Percentiles rank a stretch among this genome's conserved stretches.
phyloP scores from a whole-genome alignment of 1,140 invertebrate genomes.

The Trypoxylus dichotomus region DNA sequence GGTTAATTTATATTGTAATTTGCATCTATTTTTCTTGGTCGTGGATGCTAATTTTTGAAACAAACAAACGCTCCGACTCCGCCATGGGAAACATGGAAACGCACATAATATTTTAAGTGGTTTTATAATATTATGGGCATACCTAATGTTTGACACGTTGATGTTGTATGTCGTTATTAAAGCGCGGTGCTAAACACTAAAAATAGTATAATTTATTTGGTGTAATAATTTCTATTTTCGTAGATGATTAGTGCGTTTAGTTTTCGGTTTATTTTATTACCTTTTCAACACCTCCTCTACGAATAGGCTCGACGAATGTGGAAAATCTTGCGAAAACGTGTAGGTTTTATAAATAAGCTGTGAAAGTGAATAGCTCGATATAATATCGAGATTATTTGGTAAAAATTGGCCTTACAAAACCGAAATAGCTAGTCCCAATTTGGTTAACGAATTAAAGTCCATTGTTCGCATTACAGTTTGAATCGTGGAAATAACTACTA shows the following conservation, averaged over 20 bases:
- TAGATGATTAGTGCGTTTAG: not conserved
- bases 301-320: not conserved
- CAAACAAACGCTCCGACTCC: conserved; percentile 5
- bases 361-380: not conserved
- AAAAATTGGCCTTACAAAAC: not conserved
- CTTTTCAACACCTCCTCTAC: not conserved
- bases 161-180: conserved; percentile 8
- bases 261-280: not conserved
- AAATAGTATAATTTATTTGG: conserved; percentile 24
- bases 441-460: too few relatives aligned
- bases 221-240: conserved; percentile 10
- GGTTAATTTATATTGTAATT: conserved; percentile 23
- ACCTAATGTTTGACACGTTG: conserved; percentile 15
- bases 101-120: conserved; percentile 18
- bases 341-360: not conserved
- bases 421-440: too few relatives aligned
- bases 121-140: conserved; percentile 5
- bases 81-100: conserved; percentile 14
- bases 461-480: too few relatives aligned
- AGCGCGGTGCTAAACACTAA: conserved; percentile 13
- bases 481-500: too few relatives aligned
- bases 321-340: not conserved
- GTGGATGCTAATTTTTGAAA: not conserved
- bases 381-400: not conserved
- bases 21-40: conserved; percentile 13